phyloP scores from a whole-genome alignment of 1,140 invertebrate genomes.

The Aphelenchoides avenae region DNA sequence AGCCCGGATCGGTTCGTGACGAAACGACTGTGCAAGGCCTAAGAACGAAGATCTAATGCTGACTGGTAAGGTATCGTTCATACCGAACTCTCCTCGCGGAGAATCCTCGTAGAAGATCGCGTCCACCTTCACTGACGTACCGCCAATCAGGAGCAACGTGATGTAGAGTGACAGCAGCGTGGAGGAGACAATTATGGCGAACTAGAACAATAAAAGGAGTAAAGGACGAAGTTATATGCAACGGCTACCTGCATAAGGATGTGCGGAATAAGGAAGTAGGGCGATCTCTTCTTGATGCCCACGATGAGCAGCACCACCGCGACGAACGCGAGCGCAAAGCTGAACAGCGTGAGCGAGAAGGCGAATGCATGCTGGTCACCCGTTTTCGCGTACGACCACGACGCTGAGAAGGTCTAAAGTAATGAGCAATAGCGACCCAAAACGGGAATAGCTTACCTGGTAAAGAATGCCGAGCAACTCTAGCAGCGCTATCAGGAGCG shows the following conservation, averaged over 20 bases:
- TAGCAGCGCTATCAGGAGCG: constrained; percentile 21
- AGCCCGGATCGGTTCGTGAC: constrained; percentile 3
- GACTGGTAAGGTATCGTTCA: neutral
- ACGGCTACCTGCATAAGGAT: constrained; percentile 30
- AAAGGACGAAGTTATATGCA: neutral
- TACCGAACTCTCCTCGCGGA: constrained; percentile 24
- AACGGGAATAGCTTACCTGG: constrained; percentile 21
- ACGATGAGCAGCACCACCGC: constrained; percentile 26
- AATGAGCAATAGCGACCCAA: constrained; percentile 5
- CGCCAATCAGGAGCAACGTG: constrained; percentile 26
- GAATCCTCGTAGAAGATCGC: constrained; percentile 37
- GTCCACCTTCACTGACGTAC: constrained; percentile 36
- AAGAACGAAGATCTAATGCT: constrained; percentile 2
- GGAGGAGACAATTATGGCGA: constrained; percentile 25
- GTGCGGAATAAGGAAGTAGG: constrained; percentile 36
- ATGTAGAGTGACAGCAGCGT: constrained; percentile 20
- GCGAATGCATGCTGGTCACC: constrained; percentile 35
- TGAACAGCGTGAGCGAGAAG: constrained; percentile 30
- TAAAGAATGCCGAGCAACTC: constrained; percentile 30
- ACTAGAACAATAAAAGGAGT: constrained; percentile 18
- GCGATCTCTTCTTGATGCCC: constrained; percentile 22
- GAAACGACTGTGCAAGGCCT: constrained; percentile 16
- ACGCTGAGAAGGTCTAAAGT: constrained; percentile 14
- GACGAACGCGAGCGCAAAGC: constrained; percentile 25
- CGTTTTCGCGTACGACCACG: constrained; percentile 27